phyloP scores from a whole-genome alignment of 2,888 invertebrate species.

The Ochropleura plecta region DNA sequence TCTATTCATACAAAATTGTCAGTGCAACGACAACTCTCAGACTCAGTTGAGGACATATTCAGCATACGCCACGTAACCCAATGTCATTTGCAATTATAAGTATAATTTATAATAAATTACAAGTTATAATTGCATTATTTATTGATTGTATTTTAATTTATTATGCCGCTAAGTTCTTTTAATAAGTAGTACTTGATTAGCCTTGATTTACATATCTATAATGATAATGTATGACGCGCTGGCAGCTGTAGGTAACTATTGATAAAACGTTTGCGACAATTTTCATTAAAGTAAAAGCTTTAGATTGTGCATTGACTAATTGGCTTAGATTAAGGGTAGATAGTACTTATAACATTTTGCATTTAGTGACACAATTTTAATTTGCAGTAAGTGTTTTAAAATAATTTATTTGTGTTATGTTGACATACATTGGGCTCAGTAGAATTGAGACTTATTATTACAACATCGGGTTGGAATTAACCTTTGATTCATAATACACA shows the following conservation, averaged over 20 bases:
- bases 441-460: not conserved
- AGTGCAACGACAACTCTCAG: not conserved
- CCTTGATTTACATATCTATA: constrained; percentile 42
- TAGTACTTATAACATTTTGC: constrained; percentile 5
- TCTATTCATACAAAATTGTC: not conserved
- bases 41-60: constrained; percentile 29
- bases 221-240: constrained; percentile 27
- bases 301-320: constrained; percentile 36
- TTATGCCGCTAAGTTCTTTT: constrained; percentile 23
- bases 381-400: not conserved
- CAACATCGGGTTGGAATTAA: not conserved
- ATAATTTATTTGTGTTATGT: not conserved
- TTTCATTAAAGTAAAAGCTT: constrained; percentile 43
- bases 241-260: not conserved
- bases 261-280: constrained; percentile 20
- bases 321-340: constrained; percentile 48
- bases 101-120: constrained; percentile 30
- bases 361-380: constrained; percentile 8
- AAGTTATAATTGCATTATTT: constrained; percentile 38
- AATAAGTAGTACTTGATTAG: constrained; percentile 30
- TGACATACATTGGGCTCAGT: not conserved
- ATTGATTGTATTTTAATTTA: constrained; percentile 40
- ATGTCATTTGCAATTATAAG: constrained; percentile 45
- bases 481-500: not conserved
- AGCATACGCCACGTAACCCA: constrained; percentile 29